Base-by-base conservation (phyloP, 2,797 vertebrate genomes). In the Epinephelus awoara region DNA sequence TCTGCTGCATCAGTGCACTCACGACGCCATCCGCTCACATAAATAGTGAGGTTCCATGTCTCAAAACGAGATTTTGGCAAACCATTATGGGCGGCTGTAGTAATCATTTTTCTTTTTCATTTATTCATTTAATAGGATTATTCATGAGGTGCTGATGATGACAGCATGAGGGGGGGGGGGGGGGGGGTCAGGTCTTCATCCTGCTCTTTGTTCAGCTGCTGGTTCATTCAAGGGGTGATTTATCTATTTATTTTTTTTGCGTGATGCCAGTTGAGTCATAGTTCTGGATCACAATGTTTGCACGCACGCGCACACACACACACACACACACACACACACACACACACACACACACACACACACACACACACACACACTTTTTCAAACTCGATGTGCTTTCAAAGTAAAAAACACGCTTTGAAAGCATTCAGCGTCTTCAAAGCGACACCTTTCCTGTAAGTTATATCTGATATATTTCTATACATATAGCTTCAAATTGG, bases 51-150 rank as follows among this genome's bases (percentile, higher is more conserved):
- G 68, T 80, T 90, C 59, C 46, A 85, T 79, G 89, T 88, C 79
- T 85, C 64, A 69, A 82, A 93, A 84, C 79, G 62, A 87, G 85
- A 86, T 89, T 90, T 90, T 89, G 90, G 86, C 82, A 84, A 85
- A 89, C 66, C 85, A 91, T 87, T 83, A 89, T 80, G 79, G 49
- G 55, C 73, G 76, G 72, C 64, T 80, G 77, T 38, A 77, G 84
- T 75, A 73, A 87, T 84, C 81, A 62, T 57, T 51, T 69, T 57
- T 56, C 38, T 57, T 21, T 71, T 82, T 40, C 64, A 85, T 89
- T 91, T 88, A 88, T 90, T 91, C 82, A 81, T 92, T 85, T 89
- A 91, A 92, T 92, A 86, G 82, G 89, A 91, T 92, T 91, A 93
- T 93, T 92, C 90, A 91, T 88, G 87, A 90, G 88, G 75, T 42